phyloP scores from a whole-genome alignment of 2,888 invertebrate genomes.

The Dynastes hyllus region DNA sequence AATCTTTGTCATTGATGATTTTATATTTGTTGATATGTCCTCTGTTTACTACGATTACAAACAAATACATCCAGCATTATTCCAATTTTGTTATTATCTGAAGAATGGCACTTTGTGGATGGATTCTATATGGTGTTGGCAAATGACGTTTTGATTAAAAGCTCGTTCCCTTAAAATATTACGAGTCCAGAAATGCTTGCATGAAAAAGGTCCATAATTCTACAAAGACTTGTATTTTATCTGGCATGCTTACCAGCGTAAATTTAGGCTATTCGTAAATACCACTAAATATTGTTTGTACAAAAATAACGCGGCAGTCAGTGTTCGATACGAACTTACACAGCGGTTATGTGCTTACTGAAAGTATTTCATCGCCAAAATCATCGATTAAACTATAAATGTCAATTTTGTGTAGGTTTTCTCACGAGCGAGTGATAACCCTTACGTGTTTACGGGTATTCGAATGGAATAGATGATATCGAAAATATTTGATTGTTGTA shows the following conservation, averaged over 20 bases:
- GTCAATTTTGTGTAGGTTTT: slow-evolving; percentile 43
- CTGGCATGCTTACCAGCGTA: slow-evolving; percentile 30
- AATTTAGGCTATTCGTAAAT: slow-evolving; percentile 3
- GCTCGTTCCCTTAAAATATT: no score
- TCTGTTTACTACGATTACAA: no score
- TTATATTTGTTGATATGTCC: no score
- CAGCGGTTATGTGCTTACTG: slow-evolving; percentile 12
- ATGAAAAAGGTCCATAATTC: no score
- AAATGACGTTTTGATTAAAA: no score
- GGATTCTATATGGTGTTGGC: no score
- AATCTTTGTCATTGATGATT: no score
- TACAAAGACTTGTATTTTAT: slow-evolving; percentile 3
- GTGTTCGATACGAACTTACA: slow-evolving; percentile 20
- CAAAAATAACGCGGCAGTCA: slow-evolving; percentile 20
- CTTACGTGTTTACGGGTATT: slow-evolving; percentile 37
- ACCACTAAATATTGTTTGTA: slow-evolving; percentile 11
- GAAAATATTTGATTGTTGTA: slow-evolving; percentile 36
- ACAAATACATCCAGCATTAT: no score
- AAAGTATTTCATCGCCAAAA: slow-evolving; percentile 28
- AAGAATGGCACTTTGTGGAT: no score
- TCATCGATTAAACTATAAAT: slow-evolving; percentile 42
- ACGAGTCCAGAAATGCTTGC: no score
- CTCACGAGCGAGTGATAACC: slow-evolving; percentile 40
- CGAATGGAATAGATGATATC: slow-evolving; percentile 33
- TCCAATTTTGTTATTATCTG: no score